Conservation (phyloP, 2,888 invertebrate species). For the Watsonalla binaria region DNA sequence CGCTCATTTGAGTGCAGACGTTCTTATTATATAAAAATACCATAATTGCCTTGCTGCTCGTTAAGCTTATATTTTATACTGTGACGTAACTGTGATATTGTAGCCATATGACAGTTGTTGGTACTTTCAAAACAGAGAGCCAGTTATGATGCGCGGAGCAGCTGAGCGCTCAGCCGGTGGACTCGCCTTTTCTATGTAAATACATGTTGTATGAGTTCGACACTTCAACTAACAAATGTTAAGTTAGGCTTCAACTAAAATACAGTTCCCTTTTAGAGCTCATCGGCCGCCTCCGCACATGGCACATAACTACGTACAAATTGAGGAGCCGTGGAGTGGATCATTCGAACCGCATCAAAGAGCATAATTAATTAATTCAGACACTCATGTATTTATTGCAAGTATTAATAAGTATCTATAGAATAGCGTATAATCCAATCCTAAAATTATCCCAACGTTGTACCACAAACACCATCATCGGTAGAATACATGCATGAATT, state of each 20-base stretch:
- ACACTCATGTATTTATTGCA: too few relatives aligned
- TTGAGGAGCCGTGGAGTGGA: constrained; percentile 44
- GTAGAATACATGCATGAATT: constrained; percentile 6
- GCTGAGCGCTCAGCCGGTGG: constrained; percentile 56
- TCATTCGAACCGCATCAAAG: too few relatives aligned
- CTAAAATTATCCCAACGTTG: constrained; percentile 37
- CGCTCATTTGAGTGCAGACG: too few relatives aligned
- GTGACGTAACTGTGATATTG: too few relatives aligned
- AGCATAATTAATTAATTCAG: too few relatives aligned
- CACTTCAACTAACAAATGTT: constrained; percentile 53
- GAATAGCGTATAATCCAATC: constrained; percentile 31
- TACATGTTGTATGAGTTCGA: constrained; percentile 53
- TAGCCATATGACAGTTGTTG: constrained; percentile 8
- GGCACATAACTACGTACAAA: constrained; percentile 43
- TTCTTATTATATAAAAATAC: too few relatives aligned
- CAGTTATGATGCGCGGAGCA: constrained; percentile 56
- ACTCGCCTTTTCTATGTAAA: constrained; percentile 32
- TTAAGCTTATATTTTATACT: too few relatives aligned
- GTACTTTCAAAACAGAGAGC: constrained; percentile 34
- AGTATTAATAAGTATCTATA: too few relatives aligned
- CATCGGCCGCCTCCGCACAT: constrained; percentile 24
- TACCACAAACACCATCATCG: constrained; percentile 19
- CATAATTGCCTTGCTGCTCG: too few relatives aligned
- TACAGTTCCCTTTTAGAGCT: constrained; percentile 40
- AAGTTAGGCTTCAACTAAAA: constrained; percentile 26